Evolutionary conservation across 2,797 vertebrate genomes (phyloP).

Genomic region (Podarcis lilfordi): DNA sequence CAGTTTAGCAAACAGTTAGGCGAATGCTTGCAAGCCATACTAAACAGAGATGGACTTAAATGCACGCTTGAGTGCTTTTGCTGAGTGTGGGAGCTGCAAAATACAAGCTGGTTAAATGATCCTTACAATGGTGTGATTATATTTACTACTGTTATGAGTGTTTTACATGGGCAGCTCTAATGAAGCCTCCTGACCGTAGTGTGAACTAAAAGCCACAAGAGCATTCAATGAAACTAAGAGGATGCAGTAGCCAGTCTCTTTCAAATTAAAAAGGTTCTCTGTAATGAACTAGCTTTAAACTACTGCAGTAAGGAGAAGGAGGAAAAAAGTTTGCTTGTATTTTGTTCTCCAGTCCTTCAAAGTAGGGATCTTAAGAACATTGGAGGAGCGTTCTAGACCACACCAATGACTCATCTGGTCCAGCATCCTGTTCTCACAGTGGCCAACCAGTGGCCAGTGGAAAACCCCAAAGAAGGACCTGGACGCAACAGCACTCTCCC

Average conservation of each 20-base stretch:
- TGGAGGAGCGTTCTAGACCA: too few relatives aligned
- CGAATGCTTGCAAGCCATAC: background rate
- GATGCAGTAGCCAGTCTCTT: background rate
- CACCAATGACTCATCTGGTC: too few relatives aligned
- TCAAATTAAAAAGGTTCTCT: background rate
- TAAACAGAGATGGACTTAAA: background rate
- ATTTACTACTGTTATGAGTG: slow-evolving; percentile 11
- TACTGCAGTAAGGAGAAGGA: background rate
- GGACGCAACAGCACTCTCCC: too few relatives aligned
- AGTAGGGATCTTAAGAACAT: too few relatives aligned
- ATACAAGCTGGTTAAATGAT: slow-evolving; percentile 16
- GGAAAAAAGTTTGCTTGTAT: background rate
- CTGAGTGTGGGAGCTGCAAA: background rate
- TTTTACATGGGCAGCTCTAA: slow-evolving; percentile 21
- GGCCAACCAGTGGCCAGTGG: too few relatives aligned
- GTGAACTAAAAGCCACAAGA: slow-evolving; percentile 13
- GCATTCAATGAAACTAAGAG: slow-evolving; percentile 13
- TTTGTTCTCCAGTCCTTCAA: too few relatives aligned
- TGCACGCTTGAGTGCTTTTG: background rate
- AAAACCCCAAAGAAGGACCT: too few relatives aligned
- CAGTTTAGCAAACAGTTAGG: background rate
- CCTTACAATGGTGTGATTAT: slow-evolving; percentile 14
- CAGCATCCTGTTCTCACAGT: too few relatives aligned
- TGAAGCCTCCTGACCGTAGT: background rate
- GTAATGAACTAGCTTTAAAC: background rate